A percentile compares a stretch with the other conserved stretches of the same genome.
Conservation (phyloP, 2,797 vertebrate species). For the Argentina silus region DNA sequence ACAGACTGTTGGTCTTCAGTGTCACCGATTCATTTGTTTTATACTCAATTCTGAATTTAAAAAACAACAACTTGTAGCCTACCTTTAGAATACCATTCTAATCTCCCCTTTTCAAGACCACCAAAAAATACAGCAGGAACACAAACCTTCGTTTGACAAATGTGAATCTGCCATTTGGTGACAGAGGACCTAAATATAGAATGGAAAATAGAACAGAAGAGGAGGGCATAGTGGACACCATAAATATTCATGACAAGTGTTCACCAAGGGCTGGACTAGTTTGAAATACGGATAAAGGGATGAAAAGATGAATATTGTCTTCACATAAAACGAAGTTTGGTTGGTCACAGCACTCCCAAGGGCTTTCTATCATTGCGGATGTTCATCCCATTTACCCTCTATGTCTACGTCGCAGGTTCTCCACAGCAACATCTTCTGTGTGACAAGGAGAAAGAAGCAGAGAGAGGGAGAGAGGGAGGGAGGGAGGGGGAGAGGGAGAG, state of each 20-base stretch:
- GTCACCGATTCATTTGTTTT: not conserved
- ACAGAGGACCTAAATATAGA: constrained; percentile 75
- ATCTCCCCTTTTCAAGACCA: not conserved
- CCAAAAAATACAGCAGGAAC: constrained; percentile 10
- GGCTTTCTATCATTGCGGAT: no score
- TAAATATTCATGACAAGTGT: constrained; percentile 70
- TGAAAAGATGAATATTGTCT: no score
- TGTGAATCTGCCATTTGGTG: constrained; percentile 59
- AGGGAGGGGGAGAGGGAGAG: constrained; percentile 1
- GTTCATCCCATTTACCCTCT: no score
- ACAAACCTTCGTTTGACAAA: constrained; percentile 51
- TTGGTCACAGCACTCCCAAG: no score
- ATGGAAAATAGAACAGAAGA: constrained; percentile 73
- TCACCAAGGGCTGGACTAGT: constrained; percentile 47
- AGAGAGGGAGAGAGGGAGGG: constrained; percentile 5
- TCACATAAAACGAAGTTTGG: no score
- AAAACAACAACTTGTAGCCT: not conserved
- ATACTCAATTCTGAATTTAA: not conserved
- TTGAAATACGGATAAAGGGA: constrained; percentile 28
- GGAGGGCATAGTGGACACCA: constrained; percentile 61
- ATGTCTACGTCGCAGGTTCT: no score
- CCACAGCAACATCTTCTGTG: no score
- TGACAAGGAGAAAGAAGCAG: no score
- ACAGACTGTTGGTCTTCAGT: not conserved
- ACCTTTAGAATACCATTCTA: not conserved